Percentiles rank a stretch among this genome's conserved stretches.
Evolutionary conservation across 1,140 invertebrate species (phyloP).

Genomic region (Rhynchophorus ferrugineus): DNA sequence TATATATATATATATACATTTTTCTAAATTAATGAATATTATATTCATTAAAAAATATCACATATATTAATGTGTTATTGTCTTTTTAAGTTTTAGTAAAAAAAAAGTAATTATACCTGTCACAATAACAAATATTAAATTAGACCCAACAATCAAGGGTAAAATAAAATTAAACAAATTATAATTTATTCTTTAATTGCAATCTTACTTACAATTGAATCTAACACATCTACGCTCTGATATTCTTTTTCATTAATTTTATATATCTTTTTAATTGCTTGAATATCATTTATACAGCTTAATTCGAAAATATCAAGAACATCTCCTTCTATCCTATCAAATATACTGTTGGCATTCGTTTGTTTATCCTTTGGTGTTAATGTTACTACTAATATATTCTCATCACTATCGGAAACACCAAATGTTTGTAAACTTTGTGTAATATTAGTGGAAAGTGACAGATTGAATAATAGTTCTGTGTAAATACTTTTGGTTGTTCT

Average conservation of each 20-base stretch:
- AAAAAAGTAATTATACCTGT: too few species aligned
- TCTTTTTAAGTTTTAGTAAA: too few species aligned
- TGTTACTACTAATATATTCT: slow-evolving; percentile 49
- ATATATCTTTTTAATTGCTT: slow-evolving; percentile 27
- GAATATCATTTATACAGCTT: slow-evolving; percentile 21
- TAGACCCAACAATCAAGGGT: too few species aligned
- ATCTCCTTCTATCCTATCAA: slow-evolving; percentile 24
- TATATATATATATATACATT: too few species aligned
- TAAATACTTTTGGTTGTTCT: slow-evolving; percentile 55
- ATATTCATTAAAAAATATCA: too few species aligned
- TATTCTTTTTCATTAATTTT: slow-evolving; percentile 29
- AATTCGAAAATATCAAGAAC: slow-evolving; percentile 25
- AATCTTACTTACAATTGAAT: slow-evolving; percentile 35
- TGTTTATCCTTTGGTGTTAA: slow-evolving; percentile 42
- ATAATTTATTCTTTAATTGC: slow-evolving; percentile 31
- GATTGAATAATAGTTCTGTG: slow-evolving; percentile 61
- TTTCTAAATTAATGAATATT: too few species aligned
- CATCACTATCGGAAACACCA: slow-evolving; percentile 51
- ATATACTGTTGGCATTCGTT: slow-evolving; percentile 18
- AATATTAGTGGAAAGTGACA: slow-evolving; percentile 63
- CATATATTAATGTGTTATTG: too few species aligned
- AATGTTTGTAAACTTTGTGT: slow-evolving; percentile 56
- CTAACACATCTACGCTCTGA: slow-evolving; percentile 23
- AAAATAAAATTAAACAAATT: too few species aligned
- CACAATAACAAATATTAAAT: too few species aligned